phyloP scores from a whole-genome alignment of 1,140 invertebrate genomes.

The Trialeurodes vaporariorum region DNA sequence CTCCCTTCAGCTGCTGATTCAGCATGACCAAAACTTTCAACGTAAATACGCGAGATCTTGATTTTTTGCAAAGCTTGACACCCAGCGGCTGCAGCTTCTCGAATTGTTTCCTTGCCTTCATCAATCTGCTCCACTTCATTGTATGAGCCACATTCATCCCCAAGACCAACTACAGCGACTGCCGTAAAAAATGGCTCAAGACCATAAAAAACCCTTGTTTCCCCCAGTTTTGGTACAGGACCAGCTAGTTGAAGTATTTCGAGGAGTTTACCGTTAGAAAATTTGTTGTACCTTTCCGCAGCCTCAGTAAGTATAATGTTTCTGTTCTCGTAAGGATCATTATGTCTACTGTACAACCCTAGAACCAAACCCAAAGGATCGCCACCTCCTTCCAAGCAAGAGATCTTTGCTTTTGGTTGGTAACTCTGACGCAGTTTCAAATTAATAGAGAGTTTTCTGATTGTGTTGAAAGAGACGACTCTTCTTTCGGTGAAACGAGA shows the following conservation, averaged over 20 bases:
- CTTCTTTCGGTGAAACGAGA: too few species aligned
- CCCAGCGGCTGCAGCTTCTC: constrained; percentile 49
- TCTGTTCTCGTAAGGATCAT: too few species aligned
- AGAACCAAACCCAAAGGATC: too few species aligned
- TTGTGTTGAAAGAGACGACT: too few species aligned
- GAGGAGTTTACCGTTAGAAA: constrained; percentile 12
- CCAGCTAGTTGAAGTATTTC: constrained; percentile 15
- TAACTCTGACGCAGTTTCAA: too few species aligned
- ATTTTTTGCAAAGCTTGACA: constrained; percentile 42
- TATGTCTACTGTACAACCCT: too few species aligned
- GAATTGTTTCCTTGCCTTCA: constrained; percentile 53
- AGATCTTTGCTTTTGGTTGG: too few species aligned
- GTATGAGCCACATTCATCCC: constrained; percentile 43
- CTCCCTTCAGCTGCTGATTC: constrained; percentile 64
- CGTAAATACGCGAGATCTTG: constrained; percentile 48
- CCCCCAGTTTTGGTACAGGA: constrained; percentile 39
- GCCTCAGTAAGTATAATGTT: neutral
- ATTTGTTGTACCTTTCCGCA: constrained; percentile 18
- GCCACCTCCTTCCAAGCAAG: too few species aligned
- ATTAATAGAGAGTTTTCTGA: too few species aligned
- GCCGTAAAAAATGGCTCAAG: constrained; percentile 45
- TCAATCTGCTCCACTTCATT: constrained; percentile 54
- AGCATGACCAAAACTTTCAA: constrained; percentile 57
- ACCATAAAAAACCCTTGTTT: constrained; percentile 47
- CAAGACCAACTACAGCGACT: constrained; percentile 56